A percentile compares a stretch with the other conserved stretches of the same genome.
Evolutionary conservation across 2,797 vertebrate genomes (phyloP).

Genomic region (Poliocrania exsul): DNA sequence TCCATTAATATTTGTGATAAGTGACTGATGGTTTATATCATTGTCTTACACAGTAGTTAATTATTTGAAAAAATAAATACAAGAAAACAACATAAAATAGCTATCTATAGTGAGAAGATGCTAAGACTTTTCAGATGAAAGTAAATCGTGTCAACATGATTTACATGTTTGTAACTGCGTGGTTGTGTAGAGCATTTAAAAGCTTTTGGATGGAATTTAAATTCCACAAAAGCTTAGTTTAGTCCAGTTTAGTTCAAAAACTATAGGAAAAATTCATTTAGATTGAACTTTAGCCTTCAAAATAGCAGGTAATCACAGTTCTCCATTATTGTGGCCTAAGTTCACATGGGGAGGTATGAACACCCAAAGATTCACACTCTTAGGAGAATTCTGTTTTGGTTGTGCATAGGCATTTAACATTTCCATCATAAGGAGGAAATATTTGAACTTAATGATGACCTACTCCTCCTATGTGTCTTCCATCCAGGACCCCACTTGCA

Average conservation of each 20-base stretch:
- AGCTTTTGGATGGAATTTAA: neutral
- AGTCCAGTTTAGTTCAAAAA: neutral
- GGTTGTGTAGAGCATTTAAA: neutral
- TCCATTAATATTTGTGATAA: neutral
- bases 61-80: constrained; percentile 20
- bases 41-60: constrained; percentile 25
- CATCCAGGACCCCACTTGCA: neutral
- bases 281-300: neutral
- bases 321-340: neutral
- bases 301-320: neutral
- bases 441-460: neutral
- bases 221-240: neutral
- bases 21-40: constrained; percentile 49
- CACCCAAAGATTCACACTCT: neutral
- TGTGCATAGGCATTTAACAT: neutral
- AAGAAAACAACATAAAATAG: constrained; percentile 52
- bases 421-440: neutral
- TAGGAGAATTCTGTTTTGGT: neutral
- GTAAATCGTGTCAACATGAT: constrained; percentile 7
- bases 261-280: neutral
- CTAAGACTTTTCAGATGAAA: constrained; percentile 45
- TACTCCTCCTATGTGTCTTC: neutral
- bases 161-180: constrained; percentile 11
- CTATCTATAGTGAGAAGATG: constrained; percentile 53
- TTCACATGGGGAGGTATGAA: neutral